phyloP scores from a whole-genome alignment of 1,140 invertebrate genomes.

The Oscheius sp. region DNA sequence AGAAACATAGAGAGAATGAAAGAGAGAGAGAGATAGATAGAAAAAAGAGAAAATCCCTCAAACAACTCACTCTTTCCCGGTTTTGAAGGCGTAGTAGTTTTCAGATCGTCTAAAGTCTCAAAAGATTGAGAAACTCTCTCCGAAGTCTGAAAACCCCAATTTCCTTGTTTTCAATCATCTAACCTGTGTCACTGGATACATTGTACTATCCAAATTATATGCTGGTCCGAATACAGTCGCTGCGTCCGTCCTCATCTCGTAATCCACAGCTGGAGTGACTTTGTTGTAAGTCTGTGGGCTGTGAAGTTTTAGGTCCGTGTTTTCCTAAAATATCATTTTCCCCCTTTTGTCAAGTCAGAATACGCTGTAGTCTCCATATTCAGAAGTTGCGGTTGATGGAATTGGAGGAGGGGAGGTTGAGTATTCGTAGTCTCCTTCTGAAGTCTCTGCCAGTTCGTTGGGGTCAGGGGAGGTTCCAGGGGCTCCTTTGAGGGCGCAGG shows the following conservation, averaged over 20 bases:
- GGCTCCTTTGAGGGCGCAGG: slow-evolving; percentile 38
- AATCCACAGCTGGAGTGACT: slow-evolving; percentile 35
- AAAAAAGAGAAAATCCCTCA: background rate
- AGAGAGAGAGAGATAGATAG: background rate
- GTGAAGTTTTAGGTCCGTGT: slow-evolving; percentile 13
- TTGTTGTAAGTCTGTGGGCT: slow-evolving; percentile 22
- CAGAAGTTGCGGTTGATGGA: background rate
- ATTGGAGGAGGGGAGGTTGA: background rate
- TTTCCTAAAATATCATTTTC: slow-evolving; percentile 12
- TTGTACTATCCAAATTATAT: slow-evolving; percentile 7
- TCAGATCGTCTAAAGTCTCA: slow-evolving; percentile 54
- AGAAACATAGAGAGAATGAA: background rate
- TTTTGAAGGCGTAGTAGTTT: slow-evolving; percentile 14
- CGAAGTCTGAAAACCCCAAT: slow-evolving; percentile 14
- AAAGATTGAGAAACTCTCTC: slow-evolving; percentile 45
- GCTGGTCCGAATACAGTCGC: slow-evolving; percentile 41
- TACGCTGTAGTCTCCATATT: slow-evolving; percentile 1
- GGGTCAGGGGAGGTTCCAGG: background rate
- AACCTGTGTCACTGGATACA: background rate
- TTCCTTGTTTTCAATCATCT: background rate
- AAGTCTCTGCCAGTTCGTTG: slow-evolving; percentile 3
- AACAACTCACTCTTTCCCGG: background rate
- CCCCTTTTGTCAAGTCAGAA: background rate
- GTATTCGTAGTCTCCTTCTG: background rate
- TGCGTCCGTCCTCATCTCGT: slow-evolving; percentile 34